A percentile compares a stretch with the other conserved stretches of the same genome.
Conservation (phyloP, 2,888 invertebrate species). For the Chelonus formosanus region DNA sequence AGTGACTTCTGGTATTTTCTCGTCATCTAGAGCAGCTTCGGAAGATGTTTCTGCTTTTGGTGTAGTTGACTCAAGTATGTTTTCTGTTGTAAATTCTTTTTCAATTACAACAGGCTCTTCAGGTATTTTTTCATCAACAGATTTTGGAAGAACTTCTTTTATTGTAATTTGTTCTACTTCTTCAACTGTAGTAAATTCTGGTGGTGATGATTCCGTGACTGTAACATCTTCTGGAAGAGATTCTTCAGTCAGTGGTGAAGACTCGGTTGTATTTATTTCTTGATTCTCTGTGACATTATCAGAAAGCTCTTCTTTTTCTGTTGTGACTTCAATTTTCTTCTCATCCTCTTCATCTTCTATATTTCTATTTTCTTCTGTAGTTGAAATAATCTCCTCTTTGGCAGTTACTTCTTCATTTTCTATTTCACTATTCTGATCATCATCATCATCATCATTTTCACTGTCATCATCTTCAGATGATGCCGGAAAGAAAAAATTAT, state of each 20-base stretch:
- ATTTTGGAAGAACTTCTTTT: too few relatives aligned
- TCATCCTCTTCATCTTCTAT: constrained; percentile 6
- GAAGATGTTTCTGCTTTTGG: too few relatives aligned
- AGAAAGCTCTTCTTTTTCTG: constrained; percentile 18
- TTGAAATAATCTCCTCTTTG: not conserved
- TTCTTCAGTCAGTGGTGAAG: constrained; percentile 16
- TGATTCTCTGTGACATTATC: constrained; percentile 17
- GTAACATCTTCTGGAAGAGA: constrained; percentile 13
- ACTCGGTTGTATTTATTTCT: constrained; percentile 22
- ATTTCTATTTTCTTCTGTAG: constrained; percentile 27
- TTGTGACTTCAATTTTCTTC: constrained; percentile 22
- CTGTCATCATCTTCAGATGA: constrained; percentile 39
- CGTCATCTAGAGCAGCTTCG: too few relatives aligned
- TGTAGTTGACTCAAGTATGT: too few relatives aligned
- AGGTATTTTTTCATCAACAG: too few relatives aligned
- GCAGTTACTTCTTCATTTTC: too few relatives aligned
- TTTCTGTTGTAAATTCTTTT: too few relatives aligned
- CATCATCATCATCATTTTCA: constrained; percentile 8
- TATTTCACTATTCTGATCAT: constrained; percentile 12
- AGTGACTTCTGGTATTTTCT: too few relatives aligned
- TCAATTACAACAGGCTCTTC: too few relatives aligned
- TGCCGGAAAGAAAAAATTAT: constrained; percentile 59
- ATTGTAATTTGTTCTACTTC: too few relatives aligned
- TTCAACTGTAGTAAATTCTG: too few relatives aligned
- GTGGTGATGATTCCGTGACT: too few relatives aligned